Evolutionary conservation across 2,113 vertebrate genomes (phyloP).

Genomic region (Heterochromis multidens): DNA sequence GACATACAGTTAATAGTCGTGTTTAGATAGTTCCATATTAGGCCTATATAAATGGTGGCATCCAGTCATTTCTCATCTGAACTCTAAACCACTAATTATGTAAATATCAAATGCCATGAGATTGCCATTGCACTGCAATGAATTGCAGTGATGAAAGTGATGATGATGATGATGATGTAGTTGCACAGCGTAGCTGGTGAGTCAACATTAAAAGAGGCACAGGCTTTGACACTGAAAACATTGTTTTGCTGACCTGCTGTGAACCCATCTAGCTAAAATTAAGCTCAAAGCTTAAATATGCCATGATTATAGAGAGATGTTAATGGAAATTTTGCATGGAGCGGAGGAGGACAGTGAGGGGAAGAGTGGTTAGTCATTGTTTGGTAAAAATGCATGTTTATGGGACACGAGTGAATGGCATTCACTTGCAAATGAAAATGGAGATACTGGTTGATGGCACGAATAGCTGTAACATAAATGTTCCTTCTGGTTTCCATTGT

Average conservation of each 20-base stretch:
- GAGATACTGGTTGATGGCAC: background rate
- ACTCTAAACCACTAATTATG: background rate
- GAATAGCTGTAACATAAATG: background rate
- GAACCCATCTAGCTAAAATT: slow-evolving; percentile 16
- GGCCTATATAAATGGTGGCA: background rate
- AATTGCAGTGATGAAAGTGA: background rate
- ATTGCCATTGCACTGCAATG: background rate
- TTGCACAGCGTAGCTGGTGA: background rate
- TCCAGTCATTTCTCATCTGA: background rate
- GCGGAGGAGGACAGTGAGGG: background rate
- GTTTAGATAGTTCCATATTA: background rate
- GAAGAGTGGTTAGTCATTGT: slow-evolving; percentile 23
- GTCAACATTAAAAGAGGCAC: background rate
- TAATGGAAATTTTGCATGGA: slow-evolving; percentile 21
- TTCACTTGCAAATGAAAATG: background rate
- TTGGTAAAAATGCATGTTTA: background rate
- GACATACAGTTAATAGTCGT: background rate
- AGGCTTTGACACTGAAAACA: slow-evolving; percentile 9
- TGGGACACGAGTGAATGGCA: background rate
- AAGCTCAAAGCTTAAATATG: slow-evolving; percentile 12
- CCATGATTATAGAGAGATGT: slow-evolving; percentile 37
- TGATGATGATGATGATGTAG: background rate
- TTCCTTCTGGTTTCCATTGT: background rate
- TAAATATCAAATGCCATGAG: background rate
- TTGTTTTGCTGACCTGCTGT: slow-evolving; percentile 29